Evolutionary conservation across 2,113 vertebrate species (phyloP), one percentile per base, ranked within the genome.

Genomic region (Larimichthys polyactis): DNA sequence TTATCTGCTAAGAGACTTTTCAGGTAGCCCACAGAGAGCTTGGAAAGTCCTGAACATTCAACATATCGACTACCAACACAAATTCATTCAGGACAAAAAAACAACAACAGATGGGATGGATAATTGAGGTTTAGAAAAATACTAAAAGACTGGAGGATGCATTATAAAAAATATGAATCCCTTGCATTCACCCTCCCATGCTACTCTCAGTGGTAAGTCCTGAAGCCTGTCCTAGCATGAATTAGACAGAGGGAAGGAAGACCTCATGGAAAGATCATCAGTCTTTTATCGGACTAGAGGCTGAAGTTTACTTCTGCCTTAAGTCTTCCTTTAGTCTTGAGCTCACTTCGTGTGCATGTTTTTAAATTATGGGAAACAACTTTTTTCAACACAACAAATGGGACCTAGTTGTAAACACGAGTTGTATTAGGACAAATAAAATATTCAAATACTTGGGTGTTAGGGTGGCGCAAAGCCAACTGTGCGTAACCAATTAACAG

Each of bases 401-500:
- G 32, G 19, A 51, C 11, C 24, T 15, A n/a, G 10, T 15, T 17
- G 36, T 43, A 43, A 44, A 22, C 15, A 63, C 74, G 5, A 63
- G 29, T 36, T 43, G 17, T 29, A 44, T 24, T 11, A 72, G 16
- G 16, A n/a, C 14, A 36, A 51, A 58, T 58, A 40, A 40, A 40
- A 40, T 29, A 11, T 12, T 16, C 22, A 29, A 57, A 24, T 57
- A 48, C 15, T 69, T 80, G 29, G 22, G 46, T 58, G 51, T 40
- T 32, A 43, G 63, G 40, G 22, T 36, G 64, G 52, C 52, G 19
- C 19, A 19, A 46, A 71, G 60, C 70, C 66, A 60, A 62, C 55
- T 79, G 36, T 75, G 40, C n/a, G 24, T 64, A 54, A 60, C 7
- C 63, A 27, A 73, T 81, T 40, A 66, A 55, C 78, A 78, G 14